Percentiles rank a stretch among this genome's conserved stretches.
Evolutionary conservation across 2,888 invertebrate genomes (phyloP).

Genomic region (Cerastoderma edule): DNA sequence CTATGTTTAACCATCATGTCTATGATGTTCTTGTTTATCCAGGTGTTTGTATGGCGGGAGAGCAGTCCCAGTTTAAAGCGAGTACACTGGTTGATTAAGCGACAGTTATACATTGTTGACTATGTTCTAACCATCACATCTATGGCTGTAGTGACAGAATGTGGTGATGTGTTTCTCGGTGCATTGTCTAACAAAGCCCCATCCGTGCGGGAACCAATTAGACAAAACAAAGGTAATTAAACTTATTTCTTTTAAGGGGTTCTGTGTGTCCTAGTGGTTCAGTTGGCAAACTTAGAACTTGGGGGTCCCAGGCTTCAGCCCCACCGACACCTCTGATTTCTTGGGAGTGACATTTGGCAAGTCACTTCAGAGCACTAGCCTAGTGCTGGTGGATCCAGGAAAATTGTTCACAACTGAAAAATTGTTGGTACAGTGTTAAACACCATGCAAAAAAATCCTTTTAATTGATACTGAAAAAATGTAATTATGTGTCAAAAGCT

Average conservation of each 20-base stretch:
- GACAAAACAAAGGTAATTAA: conserved; percentile 45
- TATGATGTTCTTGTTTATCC: conserved; percentile 15
- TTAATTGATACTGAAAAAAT: too few relatives aligned
- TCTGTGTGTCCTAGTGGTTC: not conserved
- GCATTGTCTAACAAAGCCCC: conserved; percentile 53
- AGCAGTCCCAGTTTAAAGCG: conserved; percentile 83
- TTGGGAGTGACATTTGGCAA: too few relatives aligned
- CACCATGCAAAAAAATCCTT: too few relatives aligned
- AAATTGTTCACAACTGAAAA: too few relatives aligned
- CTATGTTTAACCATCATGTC: too few relatives aligned
- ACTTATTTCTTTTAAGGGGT: not conserved
- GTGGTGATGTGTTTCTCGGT: conserved; percentile 89
- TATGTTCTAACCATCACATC: conserved; percentile 87
- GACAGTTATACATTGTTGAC: conserved; percentile 87
- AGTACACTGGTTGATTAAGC: conserved; percentile 87
- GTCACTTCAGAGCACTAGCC: too few relatives aligned
- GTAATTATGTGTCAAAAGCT: too few relatives aligned
- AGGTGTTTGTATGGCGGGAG: conserved; percentile 88
- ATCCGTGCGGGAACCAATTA: conserved; percentile 44
- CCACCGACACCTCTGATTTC: too few relatives aligned
- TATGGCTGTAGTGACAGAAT: conserved; percentile 87
- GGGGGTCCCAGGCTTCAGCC: too few relatives aligned
- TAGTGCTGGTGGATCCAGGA: too few relatives aligned
- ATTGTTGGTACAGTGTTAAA: too few relatives aligned
- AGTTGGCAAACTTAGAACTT: too few relatives aligned